Evolutionary conservation across 2,888 invertebrate genomes (phyloP), one percentile per base, ranked within the genome.

Genomic region (Cephus rjabovi): DNA sequence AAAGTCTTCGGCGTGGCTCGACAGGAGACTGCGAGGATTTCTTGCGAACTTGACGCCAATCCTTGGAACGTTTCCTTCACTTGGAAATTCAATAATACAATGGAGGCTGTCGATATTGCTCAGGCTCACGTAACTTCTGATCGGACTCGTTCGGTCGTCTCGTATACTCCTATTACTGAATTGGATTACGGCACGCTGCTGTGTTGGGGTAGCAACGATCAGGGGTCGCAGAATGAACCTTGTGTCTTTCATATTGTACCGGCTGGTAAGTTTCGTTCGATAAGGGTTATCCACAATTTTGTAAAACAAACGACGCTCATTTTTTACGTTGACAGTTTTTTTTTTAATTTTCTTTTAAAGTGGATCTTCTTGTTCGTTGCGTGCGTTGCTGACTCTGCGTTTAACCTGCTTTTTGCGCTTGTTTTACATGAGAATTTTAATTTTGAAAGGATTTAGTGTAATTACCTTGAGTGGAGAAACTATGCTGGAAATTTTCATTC

Each of bases 1-100:
- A 94, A 93, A 83, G 93, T 94, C 23, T 95, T 95, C 88, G 96
- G 96, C 35, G 95, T 95, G n/a, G 96, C 95, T 15, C 93, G 95
- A 30, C 94, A 95, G 82, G 96, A 96, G 90, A 93, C 93, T 12
- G 94, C 94, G 69, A 93, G 93, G 87, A 94, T 96, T 82, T 92
- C 93, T n/a, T 96, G 96, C 91, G 95, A 95, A 86, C 92, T 96
- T 71, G 95, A 96, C 83, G 95, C 96, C 0, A 96, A 96, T 89
- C 97, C 97, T 12, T 93, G 93, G 89, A 95, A 95, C 83, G 93
- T 95, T 69, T 93, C 93, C 84, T 96, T 95, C 92, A 93, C 93
- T 80, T 96, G 96, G 96, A 95, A 95, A 91, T 95, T 96, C 92
- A 96, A 96, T 93, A 95, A 95, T 89, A 94, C 95, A 71, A 94